Conservation (phyloP, 2,113 vertebrate genomes). For the Poeciliopsis turrubarensis region DNA sequence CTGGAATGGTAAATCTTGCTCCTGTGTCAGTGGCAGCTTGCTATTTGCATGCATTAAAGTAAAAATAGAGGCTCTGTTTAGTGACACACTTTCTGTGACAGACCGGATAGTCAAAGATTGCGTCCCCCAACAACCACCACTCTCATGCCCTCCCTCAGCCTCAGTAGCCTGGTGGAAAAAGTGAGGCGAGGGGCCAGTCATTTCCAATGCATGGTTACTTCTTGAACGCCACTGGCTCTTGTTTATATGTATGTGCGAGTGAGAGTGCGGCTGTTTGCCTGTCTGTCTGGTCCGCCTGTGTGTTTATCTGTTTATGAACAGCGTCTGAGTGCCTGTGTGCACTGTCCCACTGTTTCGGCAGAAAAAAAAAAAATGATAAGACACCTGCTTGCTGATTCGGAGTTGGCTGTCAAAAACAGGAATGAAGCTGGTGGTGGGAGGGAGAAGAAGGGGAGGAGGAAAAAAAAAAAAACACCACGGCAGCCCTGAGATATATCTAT, state of each 20-base stretch:
- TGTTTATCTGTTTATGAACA: constrained; percentile 73
- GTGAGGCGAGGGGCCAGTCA: constrained; percentile 55
- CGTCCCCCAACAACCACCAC: not conserved
- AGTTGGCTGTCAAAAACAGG: constrained; percentile 75
- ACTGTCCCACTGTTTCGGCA: constrained; percentile 65
- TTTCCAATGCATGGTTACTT: constrained; percentile 59
- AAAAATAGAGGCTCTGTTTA: constrained; percentile 43
- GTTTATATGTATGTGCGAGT: constrained; percentile 24
- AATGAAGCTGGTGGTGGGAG: constrained; percentile 59
- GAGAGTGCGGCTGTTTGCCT: constrained; percentile 40
- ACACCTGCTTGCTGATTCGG: constrained; percentile 69
- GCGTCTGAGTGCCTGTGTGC: constrained; percentile 69
- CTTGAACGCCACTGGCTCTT: constrained; percentile 40
- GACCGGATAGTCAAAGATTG: constrained; percentile 49
- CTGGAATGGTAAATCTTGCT: constrained; percentile 16
- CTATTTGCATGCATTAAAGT: constrained; percentile 62
- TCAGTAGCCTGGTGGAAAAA: constrained; percentile 35
- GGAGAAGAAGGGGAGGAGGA: not conserved
- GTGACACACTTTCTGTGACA: constrained; percentile 53
- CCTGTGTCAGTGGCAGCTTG: constrained; percentile 57
- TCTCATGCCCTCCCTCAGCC: constrained; percentile 21
- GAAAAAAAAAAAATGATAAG: constrained; percentile 66
- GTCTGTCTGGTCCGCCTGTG: constrained; percentile 51
- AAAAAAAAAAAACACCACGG: constrained; percentile 39
- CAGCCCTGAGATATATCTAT: constrained; percentile 77